Percentiles rank a stretch among this genome's conserved stretches.
Evolutionary conservation across 1,140 invertebrate genomes (phyloP).

Genomic region (Apis dorsata): DNA sequence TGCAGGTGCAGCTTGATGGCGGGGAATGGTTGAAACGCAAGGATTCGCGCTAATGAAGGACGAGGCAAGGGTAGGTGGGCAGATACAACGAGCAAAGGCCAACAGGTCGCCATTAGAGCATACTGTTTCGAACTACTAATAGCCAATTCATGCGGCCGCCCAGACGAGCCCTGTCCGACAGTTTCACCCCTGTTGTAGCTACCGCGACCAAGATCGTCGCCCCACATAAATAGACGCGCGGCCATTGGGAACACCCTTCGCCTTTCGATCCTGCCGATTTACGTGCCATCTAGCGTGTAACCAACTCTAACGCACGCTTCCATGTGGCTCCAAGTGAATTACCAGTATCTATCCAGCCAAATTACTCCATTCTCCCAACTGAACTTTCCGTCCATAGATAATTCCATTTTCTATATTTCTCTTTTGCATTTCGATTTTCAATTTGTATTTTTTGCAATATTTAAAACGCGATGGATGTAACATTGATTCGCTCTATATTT

Average conservation of each 20-base stretch:
- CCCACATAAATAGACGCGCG: constrained; percentile 53
- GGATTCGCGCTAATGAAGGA: constrained; percentile 72
- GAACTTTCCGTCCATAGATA: not conserved
- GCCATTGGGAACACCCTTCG: not conserved
- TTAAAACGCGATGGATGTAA: too few relatives aligned
- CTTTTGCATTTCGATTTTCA: too few relatives aligned
- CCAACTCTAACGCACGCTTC: not conserved
- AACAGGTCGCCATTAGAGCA: constrained; percentile 74
- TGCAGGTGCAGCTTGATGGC: constrained; percentile 28
- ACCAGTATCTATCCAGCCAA: not conserved
- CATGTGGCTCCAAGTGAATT: not conserved
- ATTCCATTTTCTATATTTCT: too few relatives aligned
- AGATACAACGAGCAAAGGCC: constrained; percentile 66
- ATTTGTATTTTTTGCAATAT: too few relatives aligned
- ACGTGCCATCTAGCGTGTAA: not conserved
- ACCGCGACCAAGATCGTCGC: constrained; percentile 59
- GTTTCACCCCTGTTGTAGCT: constrained; percentile 33
- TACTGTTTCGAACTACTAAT: constrained; percentile 75
- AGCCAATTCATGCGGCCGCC: constrained; percentile 72
- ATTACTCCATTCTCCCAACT: not conserved
- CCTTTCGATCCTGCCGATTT: constrained; percentile 25
- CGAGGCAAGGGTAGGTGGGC: constrained; percentile 54
- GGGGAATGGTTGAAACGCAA: constrained; percentile 54
- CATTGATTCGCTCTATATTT: too few relatives aligned
- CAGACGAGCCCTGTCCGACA: constrained; percentile 43